A percentile compares a stretch with the other conserved stretches of the same genome.
phyloP scores from a whole-genome alignment of 2,888 invertebrate genomes.

The Chrysolina oricalcia region DNA sequence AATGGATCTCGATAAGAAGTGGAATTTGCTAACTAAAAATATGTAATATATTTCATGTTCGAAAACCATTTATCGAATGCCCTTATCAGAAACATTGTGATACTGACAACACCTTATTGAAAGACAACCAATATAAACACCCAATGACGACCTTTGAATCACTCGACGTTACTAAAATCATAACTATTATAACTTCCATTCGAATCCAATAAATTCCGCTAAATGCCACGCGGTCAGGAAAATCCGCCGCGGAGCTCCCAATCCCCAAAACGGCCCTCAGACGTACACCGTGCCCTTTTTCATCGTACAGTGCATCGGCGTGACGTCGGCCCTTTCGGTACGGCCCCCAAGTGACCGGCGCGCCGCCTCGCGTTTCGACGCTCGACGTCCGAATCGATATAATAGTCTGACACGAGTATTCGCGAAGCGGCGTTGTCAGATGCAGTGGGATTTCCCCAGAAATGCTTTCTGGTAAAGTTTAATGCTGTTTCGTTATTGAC shows the following conservation, averaged over 20 bases:
- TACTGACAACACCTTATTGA: too few species aligned
- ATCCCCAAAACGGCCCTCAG: constrained; percentile 25
- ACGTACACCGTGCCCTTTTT: constrained; percentile 35
- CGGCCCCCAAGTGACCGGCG: constrained; percentile 43
- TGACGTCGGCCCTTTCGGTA: constrained; percentile 40
- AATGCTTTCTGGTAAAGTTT: neutral
- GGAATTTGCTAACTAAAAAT: too few species aligned
- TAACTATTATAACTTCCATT: neutral
- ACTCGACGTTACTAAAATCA: neutral
- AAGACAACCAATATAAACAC: too few species aligned
- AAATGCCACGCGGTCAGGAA: constrained; percentile 22
- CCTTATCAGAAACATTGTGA: too few species aligned
- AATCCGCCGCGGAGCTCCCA: constrained; percentile 14
- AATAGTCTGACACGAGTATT: constrained; percentile 32
- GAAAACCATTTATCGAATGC: too few species aligned
- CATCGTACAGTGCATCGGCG: constrained; percentile 35
- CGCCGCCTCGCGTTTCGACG: constrained; percentile 43
- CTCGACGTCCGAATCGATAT: constrained; percentile 36
- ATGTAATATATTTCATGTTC: too few species aligned
- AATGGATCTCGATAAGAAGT: too few species aligned
- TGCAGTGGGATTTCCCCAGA: neutral
- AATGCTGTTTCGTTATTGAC: too few species aligned
- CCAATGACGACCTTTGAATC: neutral
- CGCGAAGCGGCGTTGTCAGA: constrained; percentile 1
- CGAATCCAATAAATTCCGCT: neutral